Evolutionary conservation across 2,888 invertebrate species (phyloP).

Genomic region (Drosophila diplacantha): DNA sequence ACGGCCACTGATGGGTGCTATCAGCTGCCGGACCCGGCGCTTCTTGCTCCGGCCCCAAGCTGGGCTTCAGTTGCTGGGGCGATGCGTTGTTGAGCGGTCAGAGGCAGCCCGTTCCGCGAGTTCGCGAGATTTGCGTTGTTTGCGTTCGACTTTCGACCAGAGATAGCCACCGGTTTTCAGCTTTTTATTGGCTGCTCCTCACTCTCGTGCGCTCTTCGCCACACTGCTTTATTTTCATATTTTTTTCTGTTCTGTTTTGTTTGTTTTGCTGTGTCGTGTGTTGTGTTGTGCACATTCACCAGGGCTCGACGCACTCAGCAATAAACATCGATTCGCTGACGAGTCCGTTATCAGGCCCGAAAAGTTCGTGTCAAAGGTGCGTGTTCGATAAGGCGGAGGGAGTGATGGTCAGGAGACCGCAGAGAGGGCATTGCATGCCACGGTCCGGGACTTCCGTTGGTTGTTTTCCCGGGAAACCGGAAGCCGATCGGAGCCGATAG

Average conservation of each 20-base stretch:
- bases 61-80: conserved; percentile 60
- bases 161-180: conserved; percentile 51
- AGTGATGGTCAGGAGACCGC: neutral
- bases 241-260: neutral
- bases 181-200: conserved; percentile 11
- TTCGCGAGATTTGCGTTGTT: conserved; percentile 7
- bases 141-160: conserved; percentile 10
- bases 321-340: conserved; percentile 2
- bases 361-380: conserved; percentile 55
- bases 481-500: conserved; percentile 10
- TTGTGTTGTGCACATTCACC: neutral
- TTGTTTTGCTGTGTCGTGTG: neutral
- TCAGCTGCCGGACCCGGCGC: conserved; percentile 23
- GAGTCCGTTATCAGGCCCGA: conserved; percentile 26
- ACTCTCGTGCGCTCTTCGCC: conserved; percentile 5
- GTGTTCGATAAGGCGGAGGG: conserved; percentile 21
- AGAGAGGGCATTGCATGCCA: conserved; percentile 13
- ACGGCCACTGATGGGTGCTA: conserved; percentile 12
- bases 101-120: conserved; percentile 3
- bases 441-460: conserved; percentile 5
- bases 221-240: neutral
- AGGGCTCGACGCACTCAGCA: conserved; percentile 22
- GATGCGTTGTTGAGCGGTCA: conserved; percentile 57
- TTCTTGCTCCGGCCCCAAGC: conserved; percentile 33
- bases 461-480: conserved; percentile 4